Percentiles rank a stretch among this genome's conserved stretches.
These are phyloP conservation scores for Agapetus fuscipes DNA, from an alignment of 2,888 invertebrate species.

Conservation along the genomic window DNA sequence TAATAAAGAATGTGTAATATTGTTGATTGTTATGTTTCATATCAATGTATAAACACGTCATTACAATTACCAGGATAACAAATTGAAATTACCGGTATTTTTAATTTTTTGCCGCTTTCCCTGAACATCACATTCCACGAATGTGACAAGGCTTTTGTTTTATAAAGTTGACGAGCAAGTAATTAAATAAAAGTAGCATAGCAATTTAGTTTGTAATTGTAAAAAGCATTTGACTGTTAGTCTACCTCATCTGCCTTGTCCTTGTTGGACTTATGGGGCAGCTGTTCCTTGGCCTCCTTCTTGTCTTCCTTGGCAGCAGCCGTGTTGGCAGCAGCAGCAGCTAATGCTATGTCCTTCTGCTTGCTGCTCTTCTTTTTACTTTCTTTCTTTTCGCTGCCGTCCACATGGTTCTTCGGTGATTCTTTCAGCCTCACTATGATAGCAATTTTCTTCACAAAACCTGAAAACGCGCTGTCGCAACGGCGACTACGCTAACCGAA, in stretches of 20 bases:
- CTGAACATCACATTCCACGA: no score
- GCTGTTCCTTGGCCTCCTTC: conserved; percentile 25
- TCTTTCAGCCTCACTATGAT: conserved; percentile 62
- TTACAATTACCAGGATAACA: no score
- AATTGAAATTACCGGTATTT: no score
- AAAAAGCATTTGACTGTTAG: no score
- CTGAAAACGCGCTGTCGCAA: conserved; percentile 8
- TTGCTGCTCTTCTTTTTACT: conserved; percentile 52
- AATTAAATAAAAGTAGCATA: no score
- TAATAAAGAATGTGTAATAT: no score
- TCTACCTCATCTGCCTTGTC: conserved; percentile 33
- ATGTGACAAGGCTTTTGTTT: no score
- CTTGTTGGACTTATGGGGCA: conserved; percentile 31
- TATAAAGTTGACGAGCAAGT: no score
- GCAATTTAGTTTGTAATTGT: no score
- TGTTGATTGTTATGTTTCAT: no score
- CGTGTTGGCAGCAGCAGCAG: conserved; percentile 41
- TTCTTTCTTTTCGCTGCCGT: conserved; percentile 50
- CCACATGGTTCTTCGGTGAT: conserved; percentile 50
- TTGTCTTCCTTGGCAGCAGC: conserved; percentile 26
- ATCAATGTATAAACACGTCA: no score
- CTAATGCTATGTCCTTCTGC: conserved; percentile 45
- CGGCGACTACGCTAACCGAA: conserved; percentile 5
- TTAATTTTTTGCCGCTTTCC: no score
- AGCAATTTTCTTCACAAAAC: conserved; percentile 33